Conservation (phyloP, 2,113 vertebrate species). For the Gobio gobio region DNA sequence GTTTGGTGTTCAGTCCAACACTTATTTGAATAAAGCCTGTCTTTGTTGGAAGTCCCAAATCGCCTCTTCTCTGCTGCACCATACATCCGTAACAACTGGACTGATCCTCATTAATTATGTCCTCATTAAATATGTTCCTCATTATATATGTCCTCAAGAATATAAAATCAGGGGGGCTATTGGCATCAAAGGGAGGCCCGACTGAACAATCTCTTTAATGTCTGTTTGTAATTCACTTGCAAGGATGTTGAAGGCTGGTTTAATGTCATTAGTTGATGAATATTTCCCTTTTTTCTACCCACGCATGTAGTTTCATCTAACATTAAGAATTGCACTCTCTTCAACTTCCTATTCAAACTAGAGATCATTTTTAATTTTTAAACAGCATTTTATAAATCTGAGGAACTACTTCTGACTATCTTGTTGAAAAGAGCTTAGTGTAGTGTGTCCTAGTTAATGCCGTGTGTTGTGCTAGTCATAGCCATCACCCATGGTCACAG, state of each 20-base stretch:
- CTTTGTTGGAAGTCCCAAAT: too few species aligned
- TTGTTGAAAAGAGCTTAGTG: not conserved
- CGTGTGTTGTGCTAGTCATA: not conserved
- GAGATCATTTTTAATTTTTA: not conserved
- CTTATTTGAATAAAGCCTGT: too few species aligned
- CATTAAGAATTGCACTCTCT: not conserved
- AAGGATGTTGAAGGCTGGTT: not conserved
- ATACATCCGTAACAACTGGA: too few species aligned
- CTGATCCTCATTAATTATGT: slow-evolving; percentile 8
- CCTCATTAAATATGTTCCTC: slow-evolving; percentile 6
- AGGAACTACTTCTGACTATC: not conserved
- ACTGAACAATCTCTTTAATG: slow-evolving; percentile 22
- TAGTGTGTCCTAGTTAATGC: not conserved
- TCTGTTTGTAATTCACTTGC: not conserved
- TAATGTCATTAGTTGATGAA: slow-evolving; percentile 22
- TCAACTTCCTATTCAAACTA: not conserved
- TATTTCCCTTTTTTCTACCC: not conserved
- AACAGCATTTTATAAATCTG: not conserved
- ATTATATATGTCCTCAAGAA: not conserved
- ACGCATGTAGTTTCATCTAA: not conserved
- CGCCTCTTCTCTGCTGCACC: too few species aligned
- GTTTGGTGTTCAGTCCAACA: too few species aligned
- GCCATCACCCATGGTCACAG: not conserved
- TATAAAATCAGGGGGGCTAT: slow-evolving; percentile 10
- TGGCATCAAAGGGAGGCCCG: not conserved